A percentile compares a stretch with the other conserved stretches of the same genome.
phyloP scores from a whole-genome alignment of 2,888 invertebrate species.

The Andrena minutula region DNA sequence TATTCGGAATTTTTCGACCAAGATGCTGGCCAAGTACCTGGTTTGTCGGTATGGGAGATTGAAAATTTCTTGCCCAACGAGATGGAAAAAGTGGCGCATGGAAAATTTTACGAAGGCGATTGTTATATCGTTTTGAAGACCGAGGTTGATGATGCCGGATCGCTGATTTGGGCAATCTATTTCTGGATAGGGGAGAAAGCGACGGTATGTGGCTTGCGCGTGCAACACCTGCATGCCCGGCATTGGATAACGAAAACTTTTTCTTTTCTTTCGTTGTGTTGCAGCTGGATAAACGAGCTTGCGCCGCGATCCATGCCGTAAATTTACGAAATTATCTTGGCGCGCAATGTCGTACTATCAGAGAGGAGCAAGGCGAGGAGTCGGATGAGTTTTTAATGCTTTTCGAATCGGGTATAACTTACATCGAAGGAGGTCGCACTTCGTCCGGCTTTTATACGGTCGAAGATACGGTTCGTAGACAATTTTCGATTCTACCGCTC shows the following conservation, averaged over 20 bases:
- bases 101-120: constrained; percentile 99
- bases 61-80: constrained; percentile 99
- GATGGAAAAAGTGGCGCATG: constrained; percentile 96
- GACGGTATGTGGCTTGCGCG: constrained; percentile 88
- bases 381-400: constrained; percentile 97
- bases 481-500: not conserved
- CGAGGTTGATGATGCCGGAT: constrained; percentile 92
- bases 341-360: constrained; percentile 95
- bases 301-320: constrained; percentile 99
- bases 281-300: constrained; percentile 96
- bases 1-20: constrained; percentile 99
- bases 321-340: constrained; percentile 98
- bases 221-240: not conserved
- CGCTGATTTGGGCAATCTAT: constrained; percentile 97
- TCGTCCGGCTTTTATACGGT: constrained; percentile 98
- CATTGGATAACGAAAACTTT: not conserved
- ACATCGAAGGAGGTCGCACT: constrained; percentile 99
- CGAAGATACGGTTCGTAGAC: constrained; percentile 91
- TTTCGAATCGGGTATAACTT: constrained; percentile 96
- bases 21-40: constrained; percentile 96
- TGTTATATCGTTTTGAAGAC: constrained; percentile 99
- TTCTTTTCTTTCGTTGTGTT: not conserved
- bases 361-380: constrained; percentile 99
- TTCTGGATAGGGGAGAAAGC: constrained; percentile 99
- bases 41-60: constrained; percentile 98